Evolutionary conservation across 2,888 invertebrate genomes (phyloP).

Genomic region (Cantharis rufa): DNA sequence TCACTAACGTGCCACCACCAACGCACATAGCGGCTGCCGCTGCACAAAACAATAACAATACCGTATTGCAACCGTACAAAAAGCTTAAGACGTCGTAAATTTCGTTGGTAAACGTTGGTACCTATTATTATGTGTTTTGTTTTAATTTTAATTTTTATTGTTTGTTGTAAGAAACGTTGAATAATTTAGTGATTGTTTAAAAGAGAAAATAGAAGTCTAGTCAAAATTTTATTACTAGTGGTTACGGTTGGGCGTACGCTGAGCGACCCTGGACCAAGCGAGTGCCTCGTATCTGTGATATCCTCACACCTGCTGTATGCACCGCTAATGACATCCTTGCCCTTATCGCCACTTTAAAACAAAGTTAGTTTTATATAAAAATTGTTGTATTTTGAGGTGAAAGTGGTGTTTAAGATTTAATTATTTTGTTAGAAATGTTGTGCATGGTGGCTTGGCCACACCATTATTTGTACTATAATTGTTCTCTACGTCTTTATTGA

Average conservation of each 20-base stretch:
- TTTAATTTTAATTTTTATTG: conserved; percentile 27
- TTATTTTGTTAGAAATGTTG: conserved; percentile 36
- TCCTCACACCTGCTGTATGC: conserved; percentile 47
- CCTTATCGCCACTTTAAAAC: conserved; percentile 32
- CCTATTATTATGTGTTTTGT: conserved; percentile 1
- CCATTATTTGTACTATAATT: conserved; percentile 40
- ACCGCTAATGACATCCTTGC: conserved; percentile 34
- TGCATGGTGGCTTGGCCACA: conserved; percentile 41
- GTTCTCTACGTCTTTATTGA: conserved; percentile 46
- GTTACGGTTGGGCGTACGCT: conserved; percentile 40
- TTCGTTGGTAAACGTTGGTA: conserved; percentile 1
- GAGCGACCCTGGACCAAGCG: conserved; percentile 53
- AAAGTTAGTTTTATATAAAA: conserved; percentile 32
- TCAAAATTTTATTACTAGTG: conserved; percentile 43
- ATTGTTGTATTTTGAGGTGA: conserved; percentile 34
- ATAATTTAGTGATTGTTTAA: conserved; percentile 23
- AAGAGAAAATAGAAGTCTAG: conserved; percentile 42
- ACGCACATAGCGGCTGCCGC: conserved; percentile 53
- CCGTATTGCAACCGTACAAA: conserved; percentile 81
- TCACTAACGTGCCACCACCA: conserved; percentile 47
- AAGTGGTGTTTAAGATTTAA: conserved; percentile 34
- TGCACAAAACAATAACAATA: conserved; percentile 57
- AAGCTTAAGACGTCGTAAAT: conserved; percentile 86
- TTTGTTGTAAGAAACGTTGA: conserved; percentile 25
- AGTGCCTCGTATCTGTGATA: conserved; percentile 58